Percentiles rank a stretch among this genome's conserved stretches.
Evolutionary conservation across 2,113 vertebrate genomes (phyloP).

Genomic region (Paratilapia polleni): DNA sequence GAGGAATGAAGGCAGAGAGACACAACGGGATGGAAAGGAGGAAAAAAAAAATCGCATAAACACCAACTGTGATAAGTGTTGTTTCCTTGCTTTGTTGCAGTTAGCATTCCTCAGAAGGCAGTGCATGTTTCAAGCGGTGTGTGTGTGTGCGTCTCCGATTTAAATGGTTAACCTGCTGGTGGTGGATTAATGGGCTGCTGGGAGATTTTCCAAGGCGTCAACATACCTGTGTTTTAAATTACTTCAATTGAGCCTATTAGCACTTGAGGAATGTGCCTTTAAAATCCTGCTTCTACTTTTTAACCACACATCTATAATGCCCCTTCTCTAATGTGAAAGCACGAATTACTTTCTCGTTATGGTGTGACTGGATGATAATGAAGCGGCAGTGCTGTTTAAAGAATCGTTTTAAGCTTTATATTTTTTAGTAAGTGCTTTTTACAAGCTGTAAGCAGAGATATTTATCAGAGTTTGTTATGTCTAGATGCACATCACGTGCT

Average conservation of each 20-base stretch:
- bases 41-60: slow-evolving; percentile 13
- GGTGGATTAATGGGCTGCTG: slow-evolving; percentile 30
- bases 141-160: background rate
- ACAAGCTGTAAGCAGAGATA: background rate
- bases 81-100: slow-evolving; percentile 42
- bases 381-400: slow-evolving; percentile 22
- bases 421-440: background rate
- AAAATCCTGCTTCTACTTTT: slow-evolving; percentile 21
- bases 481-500: background rate
- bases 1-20: slow-evolving; percentile 21
- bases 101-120: slow-evolving; percentile 24
- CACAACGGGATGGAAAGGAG: background rate
- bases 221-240: slow-evolving; percentile 61
- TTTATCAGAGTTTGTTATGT: background rate
- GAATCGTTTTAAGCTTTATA: background rate
- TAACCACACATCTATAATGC: slow-evolving; percentile 3
- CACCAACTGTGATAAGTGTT: slow-evolving; percentile 49
- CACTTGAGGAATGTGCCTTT: slow-evolving; percentile 49
- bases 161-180: slow-evolving; percentile 44
- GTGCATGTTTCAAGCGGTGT: background rate
- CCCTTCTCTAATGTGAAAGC: background rate
- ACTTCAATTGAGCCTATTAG: slow-evolving; percentile 37
- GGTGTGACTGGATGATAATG: slow-evolving; percentile 39
- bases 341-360: slow-evolving; percentile 25
- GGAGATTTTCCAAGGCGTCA: slow-evolving; percentile 40